Evolutionary conservation across 1,140 invertebrate species (phyloP), one percentile per base, ranked within the genome.

Genomic region (Drosophila simulans): DNA sequence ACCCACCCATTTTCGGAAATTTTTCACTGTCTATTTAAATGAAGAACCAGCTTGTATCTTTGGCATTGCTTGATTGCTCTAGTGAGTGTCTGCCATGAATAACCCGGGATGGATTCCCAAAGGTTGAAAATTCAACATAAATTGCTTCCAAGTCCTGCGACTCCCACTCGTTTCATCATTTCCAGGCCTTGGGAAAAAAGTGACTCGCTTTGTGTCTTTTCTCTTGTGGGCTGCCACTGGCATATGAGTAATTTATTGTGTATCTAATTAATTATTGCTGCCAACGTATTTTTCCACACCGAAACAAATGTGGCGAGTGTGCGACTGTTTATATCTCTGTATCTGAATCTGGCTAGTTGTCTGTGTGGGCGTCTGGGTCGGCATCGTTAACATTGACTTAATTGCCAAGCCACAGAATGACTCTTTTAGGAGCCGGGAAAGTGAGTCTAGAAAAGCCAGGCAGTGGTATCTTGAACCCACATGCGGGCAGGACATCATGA

Each of bases 251-350:
- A 82, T 82, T 82, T 83, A 82, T 82, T 68, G 75, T 60, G 80
- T 74, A 83, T 82, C 69, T 82, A 82, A 82, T 82, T 82, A 82
- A 83, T 83, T 82, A 83, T 56, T 73, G 80, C 79, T 79, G 68
- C 60, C 79, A 60, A 43, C 58, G 79, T 74, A 78, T 83, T 71
- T 81, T 78, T 83, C 51, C 43, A 17, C 63, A 54, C 52, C 68
- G 31, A 56, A 53, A 37, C 52, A 43, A 70, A 15, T 70, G 64
- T 69, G 64, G 35, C 63, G 35, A 31, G 31, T 54, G 66, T 42
- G 35, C 25, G 43, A 31, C 66, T 69, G 49, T 46, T 37, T 66
- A 17, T 17, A 55, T 54, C 42, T 54, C 42, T 60, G 31, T 46
- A 12, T 70, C 34, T 20, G 35, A 52, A 52, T 69, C 62, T 55